Conservation (phyloP, 2,888 invertebrate genomes). For the Perizoma flavofasciatum region DNA sequence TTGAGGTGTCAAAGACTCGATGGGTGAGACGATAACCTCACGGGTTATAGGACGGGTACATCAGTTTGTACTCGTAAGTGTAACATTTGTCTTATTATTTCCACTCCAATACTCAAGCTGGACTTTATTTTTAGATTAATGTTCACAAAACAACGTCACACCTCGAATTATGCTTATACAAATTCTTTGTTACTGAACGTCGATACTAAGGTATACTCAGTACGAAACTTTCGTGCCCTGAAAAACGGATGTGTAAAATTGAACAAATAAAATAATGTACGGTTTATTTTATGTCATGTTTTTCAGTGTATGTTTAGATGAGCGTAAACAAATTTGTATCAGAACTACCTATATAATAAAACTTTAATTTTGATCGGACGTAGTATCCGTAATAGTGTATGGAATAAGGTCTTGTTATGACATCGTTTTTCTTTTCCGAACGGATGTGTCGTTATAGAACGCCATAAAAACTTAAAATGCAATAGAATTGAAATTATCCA, state of each 20-base stretch:
- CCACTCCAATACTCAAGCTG: no score
- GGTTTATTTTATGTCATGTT: not conserved
- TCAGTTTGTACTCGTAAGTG: not conserved
- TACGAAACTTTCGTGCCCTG: no score
- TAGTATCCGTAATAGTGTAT: constrained; percentile 25
- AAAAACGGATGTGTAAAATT: not conserved
- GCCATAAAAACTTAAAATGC: constrained; percentile 43
- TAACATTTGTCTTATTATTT: constrained; percentile 21
- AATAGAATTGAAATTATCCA: constrained; percentile 43
- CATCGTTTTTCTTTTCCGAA: constrained; percentile 41
- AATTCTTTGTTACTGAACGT: no score
- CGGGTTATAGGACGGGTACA: constrained; percentile 48
- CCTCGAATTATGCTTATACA: no score
- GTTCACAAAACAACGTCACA: no score
- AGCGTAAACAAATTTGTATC: constrained; percentile 14
- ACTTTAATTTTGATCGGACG: constrained; percentile 22
- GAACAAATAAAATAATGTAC: not conserved
- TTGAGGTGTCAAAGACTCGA: constrained; percentile 64
- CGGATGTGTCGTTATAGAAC: constrained; percentile 44
- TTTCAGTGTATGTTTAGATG: constrained; percentile 19
- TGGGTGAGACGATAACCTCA: constrained; percentile 59
- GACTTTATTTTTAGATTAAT: no score
- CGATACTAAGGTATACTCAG: no score
- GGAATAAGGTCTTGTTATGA: constrained; percentile 34
- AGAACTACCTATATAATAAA: constrained; percentile 24